A percentile compares a stretch with the other conserved stretches of the same genome.
These are phyloP conservation scores for Cephus nigrinus DNA, from an alignment of 2,888 invertebrate species.

Conservation along the genomic window DNA sequence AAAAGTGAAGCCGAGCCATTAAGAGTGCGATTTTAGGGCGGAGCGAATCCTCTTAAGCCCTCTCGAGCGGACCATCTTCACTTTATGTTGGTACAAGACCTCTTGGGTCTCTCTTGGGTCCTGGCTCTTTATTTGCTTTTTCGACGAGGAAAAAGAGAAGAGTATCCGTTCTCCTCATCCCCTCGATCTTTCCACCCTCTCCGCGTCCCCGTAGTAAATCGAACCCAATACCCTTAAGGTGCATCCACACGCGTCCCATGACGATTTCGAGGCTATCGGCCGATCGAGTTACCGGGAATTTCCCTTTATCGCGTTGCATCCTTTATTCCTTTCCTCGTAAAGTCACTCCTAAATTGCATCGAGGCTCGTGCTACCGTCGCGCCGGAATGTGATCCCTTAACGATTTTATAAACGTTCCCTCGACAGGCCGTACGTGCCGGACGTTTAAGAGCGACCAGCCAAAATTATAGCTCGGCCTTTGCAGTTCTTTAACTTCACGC, in stretches of 20 bases:
- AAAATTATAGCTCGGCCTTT: slow-evolving; percentile 37
- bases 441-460: slow-evolving; percentile 42
- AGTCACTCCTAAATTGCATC: no score
- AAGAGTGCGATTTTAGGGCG: slow-evolving; percentile 5
- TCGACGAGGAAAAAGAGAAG: not conserved
- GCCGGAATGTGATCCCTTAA: slow-evolving; percentile 5
- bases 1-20: slow-evolving; percentile 3
- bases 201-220: not conserved
- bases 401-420: slow-evolving; percentile 12
- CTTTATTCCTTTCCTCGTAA: slow-evolving; percentile 13
- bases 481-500: slow-evolving; percentile 42
- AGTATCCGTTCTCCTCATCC: not conserved
- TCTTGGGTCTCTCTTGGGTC: no score
- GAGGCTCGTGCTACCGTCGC: no score
- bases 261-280: slow-evolving; percentile 43
- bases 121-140: not conserved
- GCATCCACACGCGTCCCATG: slow-evolving; percentile 36
- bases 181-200: not conserved
- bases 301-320: not conserved
- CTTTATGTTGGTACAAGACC: not conserved
- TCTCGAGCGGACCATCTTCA: not conserved
- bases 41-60: slow-evolving; percentile 4
- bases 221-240: no score
- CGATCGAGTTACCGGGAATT: slow-evolving; percentile 41
- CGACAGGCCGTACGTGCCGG: slow-evolving; percentile 11